Evolutionary conservation across 2,113 vertebrate genomes (phyloP).

Genomic region (Phalacrocorax pelagicus): DNA sequence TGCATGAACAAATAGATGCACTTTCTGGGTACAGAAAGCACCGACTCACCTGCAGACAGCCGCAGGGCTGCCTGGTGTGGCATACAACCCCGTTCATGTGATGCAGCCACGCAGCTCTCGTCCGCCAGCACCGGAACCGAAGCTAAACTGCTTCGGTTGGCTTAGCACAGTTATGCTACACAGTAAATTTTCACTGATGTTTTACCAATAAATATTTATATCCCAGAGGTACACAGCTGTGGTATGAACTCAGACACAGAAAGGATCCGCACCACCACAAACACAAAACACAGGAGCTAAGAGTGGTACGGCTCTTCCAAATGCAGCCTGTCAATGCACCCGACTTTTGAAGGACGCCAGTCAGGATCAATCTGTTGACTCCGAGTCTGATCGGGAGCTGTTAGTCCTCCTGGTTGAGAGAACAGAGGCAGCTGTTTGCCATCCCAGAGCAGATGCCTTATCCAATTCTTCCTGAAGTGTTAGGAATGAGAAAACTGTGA

Average conservation of each 20-base stretch:
- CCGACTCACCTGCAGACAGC: background rate
- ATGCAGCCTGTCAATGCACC: background rate
- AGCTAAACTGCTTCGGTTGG: background rate
- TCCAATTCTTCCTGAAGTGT: background rate
- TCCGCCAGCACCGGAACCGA: background rate
- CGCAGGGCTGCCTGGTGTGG: background rate
- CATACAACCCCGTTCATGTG: fast-evolving
- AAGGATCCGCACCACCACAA: background rate
- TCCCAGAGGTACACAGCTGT: background rate
- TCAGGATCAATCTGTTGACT: background rate
- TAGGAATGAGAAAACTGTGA: background rate
- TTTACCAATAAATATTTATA: background rate
- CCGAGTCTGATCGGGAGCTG: background rate
- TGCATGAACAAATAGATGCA: background rate
- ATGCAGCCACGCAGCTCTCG: background rate
- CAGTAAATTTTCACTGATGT: background rate
- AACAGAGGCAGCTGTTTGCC: background rate
- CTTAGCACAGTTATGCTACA: background rate
- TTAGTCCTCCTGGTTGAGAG: background rate
- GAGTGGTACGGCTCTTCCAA: background rate
- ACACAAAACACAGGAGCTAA: background rate
- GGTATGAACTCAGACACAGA: background rate
- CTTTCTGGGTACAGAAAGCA: background rate
- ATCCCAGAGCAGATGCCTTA: background rate
- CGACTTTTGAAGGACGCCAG: background rate